A percentile compares a stretch with the other conserved stretches of the same genome.
These are phyloP conservation scores for Mionectes macconnelli DNA, from an alignment of 2,113 vertebrate species.

Conservation along the genomic window DNA sequence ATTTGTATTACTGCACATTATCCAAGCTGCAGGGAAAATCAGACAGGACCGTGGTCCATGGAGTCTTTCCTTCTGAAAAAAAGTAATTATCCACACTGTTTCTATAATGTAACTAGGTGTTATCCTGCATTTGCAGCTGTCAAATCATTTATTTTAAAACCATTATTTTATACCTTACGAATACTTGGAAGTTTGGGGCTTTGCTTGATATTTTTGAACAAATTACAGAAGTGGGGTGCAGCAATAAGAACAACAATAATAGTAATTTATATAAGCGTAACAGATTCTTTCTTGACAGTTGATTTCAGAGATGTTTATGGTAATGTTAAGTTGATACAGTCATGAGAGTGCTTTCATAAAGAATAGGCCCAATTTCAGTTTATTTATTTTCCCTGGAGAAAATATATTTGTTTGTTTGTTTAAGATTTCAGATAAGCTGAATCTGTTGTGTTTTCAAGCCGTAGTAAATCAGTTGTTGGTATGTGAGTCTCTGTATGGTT, in stretches of 20 bases:
- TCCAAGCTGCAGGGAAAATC: conserved; percentile 71
- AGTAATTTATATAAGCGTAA: conserved; percentile 36
- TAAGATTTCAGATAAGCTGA: conserved; percentile 39
- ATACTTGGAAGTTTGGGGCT: conserved; percentile 68
- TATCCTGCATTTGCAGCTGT: conserved; percentile 79
- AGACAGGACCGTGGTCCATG: conserved; percentile 68
- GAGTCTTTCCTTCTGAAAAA: conserved; percentile 68
- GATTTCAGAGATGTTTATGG: conserved; percentile 57
- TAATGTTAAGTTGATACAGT: conserved; percentile 35
- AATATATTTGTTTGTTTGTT: conserved; percentile 14
- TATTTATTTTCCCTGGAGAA: conserved; percentile 30
- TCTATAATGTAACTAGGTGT: conserved; percentile 79
- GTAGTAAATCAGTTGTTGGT: background rate
- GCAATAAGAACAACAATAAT: conserved; percentile 1
- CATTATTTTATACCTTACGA: conserved; percentile 68
- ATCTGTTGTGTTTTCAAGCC: conserved; percentile 29
- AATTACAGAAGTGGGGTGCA: conserved; percentile 41
- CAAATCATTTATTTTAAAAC: conserved; percentile 75
- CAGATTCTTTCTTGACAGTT: conserved; percentile 36
- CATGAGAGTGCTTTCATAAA: conserved; percentile 45
- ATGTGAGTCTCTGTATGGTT: background rate
- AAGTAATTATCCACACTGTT: conserved; percentile 82
- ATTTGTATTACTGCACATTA: conserved; percentile 59
- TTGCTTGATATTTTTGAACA: conserved; percentile 58
- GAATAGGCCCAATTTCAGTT: conserved; percentile 16